Evolutionary conservation across 1,140 invertebrate species (phyloP), one percentile per base, ranked within the genome.

Genomic region (Zeugodacus cucurbitae): DNA sequence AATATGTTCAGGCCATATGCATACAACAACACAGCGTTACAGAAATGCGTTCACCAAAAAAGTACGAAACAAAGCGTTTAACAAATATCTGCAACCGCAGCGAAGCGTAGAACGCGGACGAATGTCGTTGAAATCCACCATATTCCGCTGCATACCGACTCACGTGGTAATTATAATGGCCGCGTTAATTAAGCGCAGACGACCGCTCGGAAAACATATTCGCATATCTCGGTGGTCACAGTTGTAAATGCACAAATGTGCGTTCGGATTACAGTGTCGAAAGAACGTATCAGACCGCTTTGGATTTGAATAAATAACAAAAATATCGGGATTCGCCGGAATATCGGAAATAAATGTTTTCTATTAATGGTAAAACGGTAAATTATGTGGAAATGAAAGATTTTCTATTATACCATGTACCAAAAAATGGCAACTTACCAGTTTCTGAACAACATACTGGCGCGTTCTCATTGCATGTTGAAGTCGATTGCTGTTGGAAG

Each of bases 121-220:
- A 82, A 41, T n/a, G n/a, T 48, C 41, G 74, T 26, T 29, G 32
- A 37, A 32, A 41, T 32, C 6, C 37, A 22, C 6, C 22, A 37
- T 37, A 37, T 74, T 32, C 34, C 32, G 26, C 29, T 70, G 26
- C 70, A 17, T 17, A 44, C 70, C 20, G 22, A 10, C 37, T 78
- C 70, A 48, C 74, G 74, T 82, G 74, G 11, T n/a, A 44, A 82
- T 48, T 48, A 82, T 82, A 82, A 82, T 82, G 74, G 41, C 74
- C 37, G 37, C 26, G 74, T 82, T 82, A 82, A 82, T 82, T 41
- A 82, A 48, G 74, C 74, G n/a, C 74, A 48, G 74, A 26, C 41
- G 37, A 82, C 41, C 74, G 41, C 41, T 48, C 37, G 26, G 41
- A 41, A 82, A 82, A 82, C n/a, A 48, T 41, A 82, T 26, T 48